These are phyloP conservation scores for Papilio aristodemus DNA, from an alignment of 1,140 invertebrate species.

Conservation along the genomic window DNA sequence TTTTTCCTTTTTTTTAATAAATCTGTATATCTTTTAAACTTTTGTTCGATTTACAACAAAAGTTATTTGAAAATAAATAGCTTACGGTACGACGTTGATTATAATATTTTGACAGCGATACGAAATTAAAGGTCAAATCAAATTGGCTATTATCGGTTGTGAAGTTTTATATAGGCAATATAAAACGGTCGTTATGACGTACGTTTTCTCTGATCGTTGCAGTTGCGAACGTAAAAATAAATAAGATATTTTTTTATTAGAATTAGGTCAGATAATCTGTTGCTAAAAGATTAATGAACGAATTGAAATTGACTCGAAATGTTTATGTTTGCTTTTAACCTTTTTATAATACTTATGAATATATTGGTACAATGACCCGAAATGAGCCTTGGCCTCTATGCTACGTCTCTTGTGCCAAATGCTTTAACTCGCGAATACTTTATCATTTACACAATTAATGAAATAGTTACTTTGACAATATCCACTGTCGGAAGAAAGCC, in stretches of 20 bases:
- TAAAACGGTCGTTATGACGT: neutral
- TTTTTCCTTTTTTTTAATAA: too few species aligned
- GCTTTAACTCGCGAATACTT: too few species aligned
- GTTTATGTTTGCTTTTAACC: conserved; percentile 22
- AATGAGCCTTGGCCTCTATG: neutral
- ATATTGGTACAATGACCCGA: neutral
- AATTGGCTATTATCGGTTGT: neutral
- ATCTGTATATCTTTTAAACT: too few species aligned
- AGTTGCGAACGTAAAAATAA: conserved; percentile 8
- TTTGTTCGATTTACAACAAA: too few species aligned
- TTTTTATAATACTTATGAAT: neutral
- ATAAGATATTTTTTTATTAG: conserved; percentile 11
- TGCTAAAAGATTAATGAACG: conserved; percentile 24
- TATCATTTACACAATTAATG: too few species aligned
- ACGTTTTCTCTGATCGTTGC: conserved; percentile 4
- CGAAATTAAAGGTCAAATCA: too few species aligned
- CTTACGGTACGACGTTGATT: too few species aligned
- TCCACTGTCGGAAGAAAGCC: too few species aligned
- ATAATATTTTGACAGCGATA: too few species aligned
- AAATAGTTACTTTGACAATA: too few species aligned
- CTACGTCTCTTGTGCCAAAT: neutral
- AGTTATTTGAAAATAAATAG: too few species aligned
- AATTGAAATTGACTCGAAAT: conserved; percentile 18
- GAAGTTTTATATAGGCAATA: neutral
- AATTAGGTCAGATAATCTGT: conserved; percentile 24